Conservation (phyloP, 2,888 invertebrate genomes). For the Polymixis flavicincta region DNA sequence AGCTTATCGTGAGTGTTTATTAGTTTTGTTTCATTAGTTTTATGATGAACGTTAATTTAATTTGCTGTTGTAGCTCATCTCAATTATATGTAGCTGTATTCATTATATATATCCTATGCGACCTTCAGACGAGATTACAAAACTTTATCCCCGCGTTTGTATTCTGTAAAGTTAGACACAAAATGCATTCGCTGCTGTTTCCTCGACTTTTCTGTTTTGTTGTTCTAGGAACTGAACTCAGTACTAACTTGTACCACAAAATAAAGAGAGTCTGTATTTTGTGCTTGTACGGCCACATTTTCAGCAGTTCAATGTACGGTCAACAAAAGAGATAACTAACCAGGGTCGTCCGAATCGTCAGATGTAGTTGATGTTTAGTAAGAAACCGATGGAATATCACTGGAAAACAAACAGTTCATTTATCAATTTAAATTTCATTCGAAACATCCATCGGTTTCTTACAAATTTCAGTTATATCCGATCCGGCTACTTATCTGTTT, state of each 20-base stretch:
- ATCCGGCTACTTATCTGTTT: too few relatives aligned
- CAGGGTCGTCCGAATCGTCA: too few relatives aligned
- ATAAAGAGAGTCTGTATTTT: too few relatives aligned
- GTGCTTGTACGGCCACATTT: background rate
- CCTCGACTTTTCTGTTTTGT: background rate
- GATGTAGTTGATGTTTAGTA: too few relatives aligned
- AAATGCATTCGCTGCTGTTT: constrained; percentile 14
- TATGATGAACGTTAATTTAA: constrained; percentile 20
- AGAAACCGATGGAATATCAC: too few relatives aligned
- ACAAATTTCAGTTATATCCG: too few relatives aligned
- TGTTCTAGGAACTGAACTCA: background rate
- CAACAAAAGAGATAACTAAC: too few relatives aligned
- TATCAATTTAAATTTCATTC: too few relatives aligned
- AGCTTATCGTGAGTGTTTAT: background rate
- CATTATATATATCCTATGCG: background rate
- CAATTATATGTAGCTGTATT: constrained; percentile 9
- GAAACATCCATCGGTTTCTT: too few relatives aligned
- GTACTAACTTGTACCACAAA: background rate
- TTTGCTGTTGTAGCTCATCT: constrained; percentile 3
- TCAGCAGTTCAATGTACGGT: background rate
- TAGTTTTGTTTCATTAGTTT: constrained; percentile 19
- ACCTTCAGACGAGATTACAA: background rate
- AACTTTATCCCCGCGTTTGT: constrained; percentile 7
- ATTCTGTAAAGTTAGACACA: constrained; percentile 1
- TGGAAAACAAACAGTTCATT: too few relatives aligned